A percentile compares a stretch with the other conserved stretches of the same genome.
Conservation (phyloP, 2,113 vertebrate genomes). For the Butorides virescens region DNA sequence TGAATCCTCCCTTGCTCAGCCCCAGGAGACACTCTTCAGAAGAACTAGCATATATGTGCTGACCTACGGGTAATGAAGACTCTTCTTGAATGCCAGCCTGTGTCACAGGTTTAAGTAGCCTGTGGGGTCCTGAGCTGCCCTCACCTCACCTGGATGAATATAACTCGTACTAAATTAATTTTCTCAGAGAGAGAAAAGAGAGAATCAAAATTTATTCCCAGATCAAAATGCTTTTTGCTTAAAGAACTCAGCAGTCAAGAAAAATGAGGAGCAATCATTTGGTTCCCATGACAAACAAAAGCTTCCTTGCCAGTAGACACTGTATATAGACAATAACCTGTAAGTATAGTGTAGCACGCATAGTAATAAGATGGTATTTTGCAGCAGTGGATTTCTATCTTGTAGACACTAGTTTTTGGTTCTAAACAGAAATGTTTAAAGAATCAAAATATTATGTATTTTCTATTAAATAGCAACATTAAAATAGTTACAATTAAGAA, state of each 20-base stretch:
- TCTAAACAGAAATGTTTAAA: neutral
- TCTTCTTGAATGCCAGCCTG: neutral
- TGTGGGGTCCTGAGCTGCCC: neutral
- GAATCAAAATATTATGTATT: neutral
- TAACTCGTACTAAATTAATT: constrained; percentile 37
- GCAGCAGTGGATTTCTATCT: neutral
- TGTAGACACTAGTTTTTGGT: neutral
- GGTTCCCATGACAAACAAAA: constrained; percentile 56
- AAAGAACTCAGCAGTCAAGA: constrained; percentile 27
- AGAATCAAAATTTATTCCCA: constrained; percentile 49
- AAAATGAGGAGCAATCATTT: constrained; percentile 16
- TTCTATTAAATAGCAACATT: neutral
- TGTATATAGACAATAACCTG: constrained; percentile 9
- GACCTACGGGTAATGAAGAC: neutral
- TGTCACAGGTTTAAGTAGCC: neutral
- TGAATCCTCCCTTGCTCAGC: neutral
- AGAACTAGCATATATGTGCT: neutral
- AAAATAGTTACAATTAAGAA: neutral
- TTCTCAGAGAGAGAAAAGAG: neutral
- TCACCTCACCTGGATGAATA: neutral
- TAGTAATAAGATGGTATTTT: neutral
- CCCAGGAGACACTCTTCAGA: neutral
- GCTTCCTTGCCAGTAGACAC: neutral
- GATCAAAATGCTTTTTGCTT: neutral
- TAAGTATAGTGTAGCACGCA: neutral